Percentiles rank a stretch among this genome's conserved stretches.
phyloP scores from a whole-genome alignment of 2,113 vertebrate species.

The Scatophagus argus region DNA sequence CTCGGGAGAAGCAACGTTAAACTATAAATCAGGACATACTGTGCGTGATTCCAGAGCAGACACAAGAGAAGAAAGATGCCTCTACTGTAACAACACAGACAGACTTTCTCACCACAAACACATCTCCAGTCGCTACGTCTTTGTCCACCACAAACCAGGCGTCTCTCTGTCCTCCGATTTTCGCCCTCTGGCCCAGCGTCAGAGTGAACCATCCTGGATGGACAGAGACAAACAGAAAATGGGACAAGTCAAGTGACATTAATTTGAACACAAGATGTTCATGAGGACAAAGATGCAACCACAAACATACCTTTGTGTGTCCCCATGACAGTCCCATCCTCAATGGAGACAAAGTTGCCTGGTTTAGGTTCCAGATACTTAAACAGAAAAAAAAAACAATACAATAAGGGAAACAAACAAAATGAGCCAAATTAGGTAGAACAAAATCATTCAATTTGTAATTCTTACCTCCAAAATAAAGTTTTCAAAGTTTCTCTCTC shows the following conservation, averaged over 20 bases:
- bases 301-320: slow-evolving; percentile 88
- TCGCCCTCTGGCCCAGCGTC: slow-evolving; percentile 94
- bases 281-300: not conserved
- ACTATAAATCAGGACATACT: not conserved
- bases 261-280: not conserved
- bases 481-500: slow-evolving; percentile 92
- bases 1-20: not conserved
- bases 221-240: not conserved
- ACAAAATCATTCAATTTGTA: not conserved
- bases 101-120: slow-evolving; percentile 91
- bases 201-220: slow-evolving; percentile 94
- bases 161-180: slow-evolving; percentile 87
- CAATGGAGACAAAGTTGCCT: slow-evolving; percentile 93
- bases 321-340: slow-evolving; percentile 90
- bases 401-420: not conserved
- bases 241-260: not conserved
- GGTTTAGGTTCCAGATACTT: slow-evolving; percentile 94
- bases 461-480: slow-evolving; percentile 92
- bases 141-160: slow-evolving; percentile 97
- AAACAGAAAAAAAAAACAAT: not conserved
- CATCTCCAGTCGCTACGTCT: slow-evolving; percentile 86
- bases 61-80: not conserved
- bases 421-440: not conserved
- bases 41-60: not conserved
- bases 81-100: not conserved